Evolutionary conservation across 2,888 invertebrate species (phyloP).

Genomic region (Blera fallax): DNA sequence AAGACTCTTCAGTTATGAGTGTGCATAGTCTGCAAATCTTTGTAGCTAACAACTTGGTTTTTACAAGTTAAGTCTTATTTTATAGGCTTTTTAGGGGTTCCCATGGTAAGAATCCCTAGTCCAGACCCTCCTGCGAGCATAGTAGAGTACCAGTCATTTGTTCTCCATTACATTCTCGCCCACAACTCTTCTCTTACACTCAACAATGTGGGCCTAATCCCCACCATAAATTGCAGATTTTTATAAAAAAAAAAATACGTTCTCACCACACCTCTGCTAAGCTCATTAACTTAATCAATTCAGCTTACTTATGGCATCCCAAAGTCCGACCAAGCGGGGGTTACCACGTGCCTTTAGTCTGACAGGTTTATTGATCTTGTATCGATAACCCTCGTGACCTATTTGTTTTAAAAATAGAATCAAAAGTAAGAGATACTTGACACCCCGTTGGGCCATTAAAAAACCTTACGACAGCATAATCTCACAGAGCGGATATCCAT

Average conservation of each 20-base stretch:
- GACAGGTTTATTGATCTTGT: conserved; percentile 16
- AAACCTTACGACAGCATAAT: background rate
- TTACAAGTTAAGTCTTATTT: too few relatives aligned
- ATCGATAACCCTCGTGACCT: background rate
- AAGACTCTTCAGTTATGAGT: too few relatives aligned
- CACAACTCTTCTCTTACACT: background rate
- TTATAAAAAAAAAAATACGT: background rate
- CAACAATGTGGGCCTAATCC: background rate
- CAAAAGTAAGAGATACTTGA: background rate
- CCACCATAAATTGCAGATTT: background rate
- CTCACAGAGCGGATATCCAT: background rate
- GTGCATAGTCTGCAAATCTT: too few relatives aligned
- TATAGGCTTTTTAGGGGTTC: too few relatives aligned
- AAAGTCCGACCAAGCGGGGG: background rate
- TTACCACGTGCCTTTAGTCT: conserved; percentile 8
- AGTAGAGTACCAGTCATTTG: background rate
- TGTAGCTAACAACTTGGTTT: too few relatives aligned
- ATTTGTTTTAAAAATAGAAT: background rate
- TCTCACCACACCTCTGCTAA: conserved; percentile 4
- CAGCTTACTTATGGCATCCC: conserved; percentile 1
- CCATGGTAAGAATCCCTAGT: too few relatives aligned
- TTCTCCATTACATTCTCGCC: background rate
- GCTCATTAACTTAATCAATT: conserved; percentile 35
- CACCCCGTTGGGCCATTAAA: background rate
- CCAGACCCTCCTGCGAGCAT: background rate